Evolutionary conservation across 2,888 invertebrate genomes (phyloP), one percentile per base, ranked within the genome.

Genomic region (Amphipyra tragopoginis): DNA sequence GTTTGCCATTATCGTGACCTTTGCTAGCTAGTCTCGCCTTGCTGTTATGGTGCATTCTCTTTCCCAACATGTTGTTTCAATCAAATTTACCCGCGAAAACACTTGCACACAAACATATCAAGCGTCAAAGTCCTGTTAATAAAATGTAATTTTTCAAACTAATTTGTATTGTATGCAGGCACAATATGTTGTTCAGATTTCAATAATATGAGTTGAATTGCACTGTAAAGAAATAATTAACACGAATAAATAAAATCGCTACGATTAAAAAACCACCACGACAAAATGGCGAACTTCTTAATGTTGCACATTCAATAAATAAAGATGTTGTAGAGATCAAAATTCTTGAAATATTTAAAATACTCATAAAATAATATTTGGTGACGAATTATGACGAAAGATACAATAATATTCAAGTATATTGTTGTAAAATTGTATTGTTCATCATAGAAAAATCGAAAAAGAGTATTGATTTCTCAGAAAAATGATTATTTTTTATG

Each of bases 21-120:
- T 95, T 95, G 67, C 91, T 93, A n/a, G 91, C 91, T 67, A 95
- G 81, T 69, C 95, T 89, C 48, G 93, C 95, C 81, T 94, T 94
- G 72, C 87, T 94, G 65, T 94, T 94, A 74, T 95, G 95, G 75
- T 93, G 94, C 92, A 95, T 95, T 81, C 95, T 87, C 78, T 95
- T 95, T 11, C 95, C 95, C 85, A 95, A 83, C 95, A 95, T 95
- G 47, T 79, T 90, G 64, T 55, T 57, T 53, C 38, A 84, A 67
- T 92, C 82, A 77, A 92, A 93, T 87, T 89, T 86, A 81, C 91
- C 90, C 92, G 93, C 92, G 89, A 78, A 87, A 88, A 82, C 67
- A 75, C 60, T 75, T 70, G 81, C 74, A 75, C 80, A 84, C 62
- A 79, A 74, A 82, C 70, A 83, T 77, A 79, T 42, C 77, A 72